A percentile compares a stretch with the other conserved stretches of the same genome.
These are phyloP conservation scores for Parascotia fuliginaria DNA, from an alignment of 2,888 invertebrate genomes.

Conservation along the genomic window DNA sequence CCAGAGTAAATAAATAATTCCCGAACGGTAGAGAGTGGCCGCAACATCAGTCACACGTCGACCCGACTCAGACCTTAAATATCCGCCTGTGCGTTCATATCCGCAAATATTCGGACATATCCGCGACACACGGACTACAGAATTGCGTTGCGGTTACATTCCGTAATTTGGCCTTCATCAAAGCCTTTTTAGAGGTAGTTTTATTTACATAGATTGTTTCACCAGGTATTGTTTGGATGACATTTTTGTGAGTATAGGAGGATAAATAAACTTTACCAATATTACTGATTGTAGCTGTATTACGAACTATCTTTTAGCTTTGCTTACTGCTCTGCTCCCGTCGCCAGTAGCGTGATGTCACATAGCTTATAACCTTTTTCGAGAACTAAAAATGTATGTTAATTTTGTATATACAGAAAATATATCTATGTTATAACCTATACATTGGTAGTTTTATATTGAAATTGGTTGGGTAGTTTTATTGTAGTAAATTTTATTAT, in stretches of 20 bases:
- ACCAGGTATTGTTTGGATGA: not conserved
- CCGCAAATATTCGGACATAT: constrained; percentile 45
- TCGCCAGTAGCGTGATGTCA: no score
- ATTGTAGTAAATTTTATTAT: no score
- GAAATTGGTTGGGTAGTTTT: no score
- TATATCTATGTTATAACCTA: no score
- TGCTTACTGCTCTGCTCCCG: no score
- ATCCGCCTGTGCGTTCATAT: constrained; percentile 42
- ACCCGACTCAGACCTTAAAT: constrained; percentile 50
- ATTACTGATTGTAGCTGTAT: no score
- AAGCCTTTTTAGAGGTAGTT: constrained; percentile 14
- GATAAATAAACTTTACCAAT: no score
- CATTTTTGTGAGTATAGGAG: not conserved
- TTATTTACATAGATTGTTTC: constrained; percentile 12
- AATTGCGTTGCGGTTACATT: constrained; percentile 43
- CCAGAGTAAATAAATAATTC: constrained; percentile 60
- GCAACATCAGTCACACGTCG: constrained; percentile 63
- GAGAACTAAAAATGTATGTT: no score
- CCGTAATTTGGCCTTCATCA: constrained; percentile 36
- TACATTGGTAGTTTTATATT: no score
- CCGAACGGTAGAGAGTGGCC: constrained; percentile 32
- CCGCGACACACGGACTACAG: constrained; percentile 44
- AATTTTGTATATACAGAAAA: no score
- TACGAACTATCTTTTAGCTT: no score
- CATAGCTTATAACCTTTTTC: no score